Conservation (phyloP, 2,888 invertebrate genomes). For the Augochlorella aurata region DNA sequence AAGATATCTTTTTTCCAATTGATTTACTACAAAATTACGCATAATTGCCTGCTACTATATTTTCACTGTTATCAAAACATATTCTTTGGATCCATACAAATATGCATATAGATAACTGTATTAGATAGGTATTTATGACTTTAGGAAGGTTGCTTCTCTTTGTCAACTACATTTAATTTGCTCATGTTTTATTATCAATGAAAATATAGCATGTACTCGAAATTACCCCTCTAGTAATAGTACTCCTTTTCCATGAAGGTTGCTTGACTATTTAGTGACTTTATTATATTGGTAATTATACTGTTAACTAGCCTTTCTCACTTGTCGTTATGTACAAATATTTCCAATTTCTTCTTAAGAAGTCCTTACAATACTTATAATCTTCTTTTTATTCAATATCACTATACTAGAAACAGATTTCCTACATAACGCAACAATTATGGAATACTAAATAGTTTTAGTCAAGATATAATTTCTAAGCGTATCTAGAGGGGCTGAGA, state of each 20-base stretch:
- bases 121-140: neutral
- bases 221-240: conserved; percentile 56
- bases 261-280: neutral
- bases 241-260: neutral
- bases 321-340: conserved; percentile 45
- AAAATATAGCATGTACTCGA: conserved; percentile 45
- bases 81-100: neutral
- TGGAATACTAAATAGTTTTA: conserved; percentile 36
- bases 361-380: conserved; percentile 37
- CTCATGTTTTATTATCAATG: conserved; percentile 36
- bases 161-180: neutral
- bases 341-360: conserved; percentile 17
- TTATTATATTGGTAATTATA: neutral
- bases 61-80: conserved; percentile 39
- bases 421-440: conserved; percentile 41
- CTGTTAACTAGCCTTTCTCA: conserved; percentile 43
- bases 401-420: conserved; percentile 39
- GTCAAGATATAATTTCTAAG: conserved; percentile 43
- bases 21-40: conserved; percentile 15
- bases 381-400: conserved; percentile 45
- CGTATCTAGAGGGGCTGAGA: conserved; percentile 59
- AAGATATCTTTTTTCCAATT: neutral
- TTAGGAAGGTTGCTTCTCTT: neutral
- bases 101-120: no score
- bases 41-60: conserved; percentile 57